Evolutionary conservation across 2,888 invertebrate genomes (phyloP).

Genomic region (Euphydryas editha): DNA sequence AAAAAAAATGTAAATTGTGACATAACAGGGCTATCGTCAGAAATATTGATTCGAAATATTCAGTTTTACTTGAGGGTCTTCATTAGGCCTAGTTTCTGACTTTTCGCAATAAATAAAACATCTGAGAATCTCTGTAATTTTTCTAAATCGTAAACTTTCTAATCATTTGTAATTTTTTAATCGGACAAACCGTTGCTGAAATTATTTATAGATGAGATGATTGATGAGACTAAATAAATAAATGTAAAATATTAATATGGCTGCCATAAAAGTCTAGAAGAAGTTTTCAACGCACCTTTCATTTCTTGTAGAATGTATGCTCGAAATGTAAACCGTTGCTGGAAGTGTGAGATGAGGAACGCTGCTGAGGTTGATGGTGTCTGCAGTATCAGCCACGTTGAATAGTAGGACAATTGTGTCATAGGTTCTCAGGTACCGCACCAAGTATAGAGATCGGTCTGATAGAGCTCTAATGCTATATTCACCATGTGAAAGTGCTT

Average conservation of each 20-base stretch:
- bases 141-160: no score
- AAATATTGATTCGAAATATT: no score
- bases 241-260: no score
- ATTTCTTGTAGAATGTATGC: conserved; percentile 53
- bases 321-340: conserved; percentile 54
- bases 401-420: conserved; percentile 65
- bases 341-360: conserved; percentile 49
- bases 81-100: no score
- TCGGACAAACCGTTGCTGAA: no score
- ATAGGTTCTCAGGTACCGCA: conserved; percentile 47
- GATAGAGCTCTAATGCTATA: conserved; percentile 67
- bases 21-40: no score
- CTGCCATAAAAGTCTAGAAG: no score
- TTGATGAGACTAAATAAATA: background rate
- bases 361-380: conserved; percentile 60
- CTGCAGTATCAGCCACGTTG: conserved; percentile 70
- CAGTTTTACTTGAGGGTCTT: no score
- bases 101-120: no score
- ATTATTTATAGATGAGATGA: background rate
- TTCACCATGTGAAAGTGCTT: conserved; percentile 60
- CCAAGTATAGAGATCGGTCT: conserved; percentile 50
- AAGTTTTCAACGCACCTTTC: conserved; percentile 49
- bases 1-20: no score
- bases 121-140: no score
- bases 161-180: no score